Base-by-base conservation (phyloP, 2,113 vertebrate species). In the Bagarius yarrelli region DNA sequence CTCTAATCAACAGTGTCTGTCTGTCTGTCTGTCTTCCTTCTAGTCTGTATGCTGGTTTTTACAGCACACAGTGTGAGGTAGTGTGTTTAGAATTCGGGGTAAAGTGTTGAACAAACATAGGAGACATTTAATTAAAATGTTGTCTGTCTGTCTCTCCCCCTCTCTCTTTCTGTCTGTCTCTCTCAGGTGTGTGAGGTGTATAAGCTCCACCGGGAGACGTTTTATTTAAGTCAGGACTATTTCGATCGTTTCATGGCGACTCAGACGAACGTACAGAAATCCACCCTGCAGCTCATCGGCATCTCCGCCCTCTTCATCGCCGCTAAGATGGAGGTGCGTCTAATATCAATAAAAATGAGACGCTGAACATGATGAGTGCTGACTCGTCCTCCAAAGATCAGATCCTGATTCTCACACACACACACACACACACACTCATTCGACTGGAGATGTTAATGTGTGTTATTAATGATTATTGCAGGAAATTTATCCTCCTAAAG, bases 191-290 rank as follows among this genome's bases (percentile, higher is more conserved):
- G 95, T 72, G 96, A 98, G 81, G 95, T 96, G 67, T 98, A 98
- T 89, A 97, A 95, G 55, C 94, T 99, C 55, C 98, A 98, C 87
- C 90, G 98, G 78, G 96, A 99, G 90, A 97, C 97, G 0, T 98
- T 97, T 87, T 97, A 98, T 91, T 90, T 99, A 85, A 95, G 95
- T 40, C 97, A 98, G 90, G 95, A 98, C 88, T 98, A 96, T 91
- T 97, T 99, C 52, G 98, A 99, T 87, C 95, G 98, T 13, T 99
- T 97, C 90, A 98, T 99, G 97, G 95, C 95, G 56, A 97, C 95
- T 0, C 96, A 99, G 86, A 92, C 92, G 27, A 94, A 98, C 18
- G 88, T 99, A 56, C 92, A 95, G 57, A 99, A 98, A 88, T 95
- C 94, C 0, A 92, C 95, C 12, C 87, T 99, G 84, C 98, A 99